A percentile compares a stretch with the other conserved stretches of the same genome.
phyloP scores from a whole-genome alignment of 2,888 invertebrate genomes.

The Teinopalpus imperialis region DNA sequence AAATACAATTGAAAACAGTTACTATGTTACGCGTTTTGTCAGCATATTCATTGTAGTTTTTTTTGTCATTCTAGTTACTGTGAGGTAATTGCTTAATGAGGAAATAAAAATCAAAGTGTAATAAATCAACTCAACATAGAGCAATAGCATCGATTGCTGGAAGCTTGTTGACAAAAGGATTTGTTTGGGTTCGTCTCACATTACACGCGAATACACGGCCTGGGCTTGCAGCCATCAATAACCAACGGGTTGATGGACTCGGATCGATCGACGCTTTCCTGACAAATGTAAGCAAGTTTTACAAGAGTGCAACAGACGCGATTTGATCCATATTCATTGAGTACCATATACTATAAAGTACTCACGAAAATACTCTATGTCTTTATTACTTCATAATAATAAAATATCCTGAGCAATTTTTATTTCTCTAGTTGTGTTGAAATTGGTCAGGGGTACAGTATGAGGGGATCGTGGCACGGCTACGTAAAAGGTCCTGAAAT shows the following conservation, averaged over 20 bases:
- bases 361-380: no score
- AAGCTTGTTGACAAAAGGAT: slow-evolving; percentile 11
- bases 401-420: no score
- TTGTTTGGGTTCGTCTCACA: slow-evolving; percentile 3
- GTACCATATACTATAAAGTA: no score
- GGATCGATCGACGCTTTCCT: slow-evolving; percentile 15
- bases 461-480: neutral
- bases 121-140: neutral
- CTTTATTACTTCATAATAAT: no score
- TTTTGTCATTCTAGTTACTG: neutral
- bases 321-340: no score
- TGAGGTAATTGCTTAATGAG: neutral
- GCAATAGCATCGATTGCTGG: slow-evolving; percentile 10
- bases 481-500: slow-evolving; percentile 6
- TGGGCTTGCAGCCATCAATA: slow-evolving; percentile 12
- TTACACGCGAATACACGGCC: slow-evolving; percentile 6
- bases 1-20: no score
- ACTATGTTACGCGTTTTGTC: no score
- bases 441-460: slow-evolving; percentile 1
- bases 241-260: slow-evolving; percentile 1
- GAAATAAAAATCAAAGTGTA: neutral
- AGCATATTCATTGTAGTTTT: no score
- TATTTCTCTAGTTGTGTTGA: neutral
- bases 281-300: slow-evolving; percentile 14
- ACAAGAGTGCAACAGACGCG: no score